Evolutionary conservation across 2,113 vertebrate species (phyloP).

Genomic region (Miniopterus natalensis): DNA sequence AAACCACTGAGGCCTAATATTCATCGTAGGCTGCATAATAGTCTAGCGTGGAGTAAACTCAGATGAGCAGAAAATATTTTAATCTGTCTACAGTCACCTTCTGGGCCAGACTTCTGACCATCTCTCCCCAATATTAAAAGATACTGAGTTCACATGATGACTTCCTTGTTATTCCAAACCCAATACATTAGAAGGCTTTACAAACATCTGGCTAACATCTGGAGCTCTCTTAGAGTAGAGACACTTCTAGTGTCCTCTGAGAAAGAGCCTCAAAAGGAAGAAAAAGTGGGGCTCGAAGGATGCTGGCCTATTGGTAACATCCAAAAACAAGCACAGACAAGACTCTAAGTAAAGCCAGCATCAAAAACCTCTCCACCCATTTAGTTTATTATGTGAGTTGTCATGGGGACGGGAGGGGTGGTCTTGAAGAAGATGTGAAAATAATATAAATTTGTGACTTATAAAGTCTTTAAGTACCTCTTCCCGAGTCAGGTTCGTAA

Average conservation of each 20-base stretch:
- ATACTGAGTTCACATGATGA: not conserved
- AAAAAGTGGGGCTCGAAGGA: not conserved
- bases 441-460: not conserved
- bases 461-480: not conserved
- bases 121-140: not conserved
- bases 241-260: not conserved
- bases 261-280: not conserved
- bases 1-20: not conserved
- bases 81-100: not conserved
- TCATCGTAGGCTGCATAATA: not conserved
- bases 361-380: not conserved
- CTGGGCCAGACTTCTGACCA: not conserved
- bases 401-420: not conserved
- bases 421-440: not conserved
- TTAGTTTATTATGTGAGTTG: not conserved
- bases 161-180: not conserved
- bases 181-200: not conserved
- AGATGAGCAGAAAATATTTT: slow-evolving; percentile 22
- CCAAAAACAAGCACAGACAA: not conserved
- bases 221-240: not conserved
- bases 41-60: not conserved
- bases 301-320: not conserved
- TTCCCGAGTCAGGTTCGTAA: not conserved
- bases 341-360: not conserved
- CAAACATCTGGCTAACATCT: not conserved